These are phyloP conservation scores for Lasioglossum oenotherae DNA, from an alignment of 2,888 invertebrate genomes.

Conservation along the genomic window DNA sequence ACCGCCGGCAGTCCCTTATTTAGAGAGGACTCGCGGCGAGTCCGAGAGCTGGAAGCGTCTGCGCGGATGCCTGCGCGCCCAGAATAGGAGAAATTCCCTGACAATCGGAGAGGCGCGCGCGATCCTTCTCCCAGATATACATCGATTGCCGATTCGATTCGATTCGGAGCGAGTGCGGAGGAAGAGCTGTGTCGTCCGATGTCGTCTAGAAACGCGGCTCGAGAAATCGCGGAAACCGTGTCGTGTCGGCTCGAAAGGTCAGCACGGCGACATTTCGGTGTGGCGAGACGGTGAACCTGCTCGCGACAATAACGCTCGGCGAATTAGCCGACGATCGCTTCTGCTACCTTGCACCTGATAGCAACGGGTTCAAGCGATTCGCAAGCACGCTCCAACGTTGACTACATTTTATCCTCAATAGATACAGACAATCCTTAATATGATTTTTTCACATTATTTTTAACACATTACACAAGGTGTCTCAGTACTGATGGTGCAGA, in stretches of 20 bases:
- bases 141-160: slow-evolving; percentile 16
- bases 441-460: no score
- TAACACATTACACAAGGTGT: no score
- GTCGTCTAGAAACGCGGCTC: slow-evolving; percentile 46
- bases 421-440: not conserved
- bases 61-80: slow-evolving; percentile 39
- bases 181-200: not conserved
- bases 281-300: slow-evolving; percentile 21
- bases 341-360: slow-evolving; percentile 1
- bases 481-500: no score
- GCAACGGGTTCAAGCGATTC: not conserved
- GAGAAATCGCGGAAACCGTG: slow-evolving; percentile 75
- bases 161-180: slow-evolving; percentile 37
- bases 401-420: not conserved
- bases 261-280: slow-evolving; percentile 67
- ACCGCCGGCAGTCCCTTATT: slow-evolving; percentile 52
- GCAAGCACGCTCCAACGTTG: not conserved
- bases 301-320: slow-evolving; percentile 4
- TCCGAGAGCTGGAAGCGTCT: slow-evolving; percentile 40
- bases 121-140: slow-evolving; percentile 54
- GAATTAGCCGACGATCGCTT: not conserved
- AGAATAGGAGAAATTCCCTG: slow-evolving; percentile 62
- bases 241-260: slow-evolving; percentile 69
- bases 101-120: slow-evolving; percentile 39
- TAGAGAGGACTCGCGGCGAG: slow-evolving; percentile 43